Evolutionary conservation across 2,113 vertebrate genomes (phyloP), one percentile per base, ranked within the genome.

Genomic region (Xenopus borealis): DNA sequence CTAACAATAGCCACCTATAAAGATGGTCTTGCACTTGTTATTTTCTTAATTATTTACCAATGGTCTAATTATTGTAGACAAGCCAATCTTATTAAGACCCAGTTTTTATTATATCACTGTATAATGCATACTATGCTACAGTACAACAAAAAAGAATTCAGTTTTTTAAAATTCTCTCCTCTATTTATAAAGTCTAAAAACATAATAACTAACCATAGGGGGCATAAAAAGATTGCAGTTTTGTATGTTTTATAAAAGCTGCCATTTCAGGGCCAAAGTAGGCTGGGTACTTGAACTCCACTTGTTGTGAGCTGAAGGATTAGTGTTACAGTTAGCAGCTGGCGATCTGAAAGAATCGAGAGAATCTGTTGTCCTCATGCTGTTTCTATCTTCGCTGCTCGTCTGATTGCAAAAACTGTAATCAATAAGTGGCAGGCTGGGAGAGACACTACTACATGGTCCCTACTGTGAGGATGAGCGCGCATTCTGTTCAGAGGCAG

Each of bases 371-470:
- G 47, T 64, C 44, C 52, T 70, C 50, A 77, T 69, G 67, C 74
- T 77, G 74, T 70, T 77, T 70, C 50, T 77, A 20, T 53, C 66
- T 70, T 77, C 20, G 19, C 47, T 64, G 33, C 59, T 77, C 12
- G 66, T 64, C 67, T 77, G 66, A 77, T 77, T 77, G 67, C 67
- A 77, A 77, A 76, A 77, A 70, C 74, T 77, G 66, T 77, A 77
- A 77, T 77, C 74, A 77, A 77, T 77, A 77, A 77, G 67, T 77
- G 58, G 66, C 73, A 62, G 73, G 66, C 73, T 69, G 73, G 30
- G 66, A 75, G 33, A 77, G 74, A 70, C 33, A 62, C 66, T 70
- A 67, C 67, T 77, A 64, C 66, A 70, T 63, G 23, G 66, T 77
- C 61, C 74, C 66, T n/a, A 77, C 67, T 77, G 74, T 16, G 74